Evolutionary conservation across 1,140 invertebrate species (phyloP), one percentile per base, ranked within the genome.

Genomic region (Drosophila punjabiensis): DNA sequence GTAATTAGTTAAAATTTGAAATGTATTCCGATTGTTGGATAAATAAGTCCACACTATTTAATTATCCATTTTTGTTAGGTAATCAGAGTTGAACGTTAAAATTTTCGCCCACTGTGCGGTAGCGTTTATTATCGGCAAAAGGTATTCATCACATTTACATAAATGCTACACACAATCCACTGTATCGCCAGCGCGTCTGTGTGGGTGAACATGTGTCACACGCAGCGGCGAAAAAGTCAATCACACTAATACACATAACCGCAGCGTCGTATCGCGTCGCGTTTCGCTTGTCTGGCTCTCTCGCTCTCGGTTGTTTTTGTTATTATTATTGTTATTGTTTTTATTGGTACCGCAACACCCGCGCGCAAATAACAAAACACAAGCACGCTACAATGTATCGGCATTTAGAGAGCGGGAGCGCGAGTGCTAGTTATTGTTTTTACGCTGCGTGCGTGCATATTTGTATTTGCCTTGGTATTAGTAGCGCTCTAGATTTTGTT

Each of bases 311-410:
- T 35, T 35, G 35, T 28, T 48, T 66, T 68, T 70, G 67, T 70
- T 41, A 65, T 52, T 68, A 65, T 61, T 58, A n/a, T 60, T 55
- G 14, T 63, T 61, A 35, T 33, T 66, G 39, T 66, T 66, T 41
- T 59, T 59, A 37, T 47, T 62, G 64, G 48, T 70, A 69, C 67
- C 63, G 35, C 76, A 69, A 62, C 76, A 83, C 82, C 81, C 82
- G 82, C 82, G 76, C 82, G 82, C 74, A 85, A 85, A 85, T 85
- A 85, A 85, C 82, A 85, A 85, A 86, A 85, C 62, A 81, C n/a
- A 60, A 65, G 13, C 70, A 43, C 58, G 62, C 64, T 69, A 79
- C 74, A 79, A 75, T 76, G 79, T 86, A 86, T 86, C 66, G 75
- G 70, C 79, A 82, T 82, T 82, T 75, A 39, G 30, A 60, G 50